Evolutionary conservation across 2,797 vertebrate species (phyloP).

Genomic region (Enteromius fasciolatus): DNA sequence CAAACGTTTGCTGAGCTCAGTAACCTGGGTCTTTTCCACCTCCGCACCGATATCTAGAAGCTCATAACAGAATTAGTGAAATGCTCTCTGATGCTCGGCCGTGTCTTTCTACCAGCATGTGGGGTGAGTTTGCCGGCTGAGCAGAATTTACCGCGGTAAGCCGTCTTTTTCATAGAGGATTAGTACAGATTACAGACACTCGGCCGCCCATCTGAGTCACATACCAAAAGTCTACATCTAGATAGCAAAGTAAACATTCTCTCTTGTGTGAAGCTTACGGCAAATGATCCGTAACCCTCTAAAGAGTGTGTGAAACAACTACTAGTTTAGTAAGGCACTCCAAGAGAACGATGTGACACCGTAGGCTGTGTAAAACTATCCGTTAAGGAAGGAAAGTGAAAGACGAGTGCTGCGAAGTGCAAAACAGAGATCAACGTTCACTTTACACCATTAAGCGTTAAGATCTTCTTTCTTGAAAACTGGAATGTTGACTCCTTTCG

Average conservation of each 20-base stretch:
- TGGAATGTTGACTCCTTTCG: neutral
- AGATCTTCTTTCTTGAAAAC: conserved; percentile 20
- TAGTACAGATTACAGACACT: conserved; percentile 38
- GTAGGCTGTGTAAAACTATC: neutral
- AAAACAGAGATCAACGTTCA: conserved; percentile 6
- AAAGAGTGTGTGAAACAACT: neutral
- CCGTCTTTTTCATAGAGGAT: conserved; percentile 44
- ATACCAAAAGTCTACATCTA: conserved; percentile 21
- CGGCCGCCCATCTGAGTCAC: conserved; percentile 13
- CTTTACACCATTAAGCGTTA: conserved; percentile 11
- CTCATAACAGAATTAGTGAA: conserved; percentile 1
- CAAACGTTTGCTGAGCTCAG: neutral
- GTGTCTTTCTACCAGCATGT: conserved; percentile 2
- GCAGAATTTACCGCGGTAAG: conserved; percentile 35
- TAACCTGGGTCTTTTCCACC: neutral
- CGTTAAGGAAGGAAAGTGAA: neutral
- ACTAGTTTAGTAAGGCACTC: neutral
- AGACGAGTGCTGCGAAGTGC: conserved; percentile 19
- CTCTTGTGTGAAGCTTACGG: conserved; percentile 21
- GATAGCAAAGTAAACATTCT: conserved; percentile 34
- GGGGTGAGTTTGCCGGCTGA: neutral
- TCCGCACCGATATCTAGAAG: neutral
- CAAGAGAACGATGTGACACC: neutral
- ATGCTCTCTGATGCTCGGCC: neutral
- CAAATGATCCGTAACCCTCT: conserved; percentile 23